Conservation (phyloP, 2,797 vertebrate genomes). For the Poecilia wingei region DNA sequence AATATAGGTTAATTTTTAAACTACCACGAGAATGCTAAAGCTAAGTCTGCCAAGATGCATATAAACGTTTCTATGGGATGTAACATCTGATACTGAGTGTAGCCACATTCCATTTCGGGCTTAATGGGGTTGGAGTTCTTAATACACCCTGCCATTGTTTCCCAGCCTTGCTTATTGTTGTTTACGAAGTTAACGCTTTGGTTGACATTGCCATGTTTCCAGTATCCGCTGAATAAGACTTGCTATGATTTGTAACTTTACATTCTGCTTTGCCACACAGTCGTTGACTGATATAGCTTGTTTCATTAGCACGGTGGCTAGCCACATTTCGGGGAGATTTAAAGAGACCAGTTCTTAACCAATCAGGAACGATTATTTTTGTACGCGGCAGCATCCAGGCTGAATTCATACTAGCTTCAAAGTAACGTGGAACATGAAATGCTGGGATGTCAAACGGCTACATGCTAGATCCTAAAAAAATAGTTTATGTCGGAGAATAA, state of each 20-base stretch:
- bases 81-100: conserved; percentile 23
- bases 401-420: neutral
- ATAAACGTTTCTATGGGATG: neutral
- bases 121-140: neutral
- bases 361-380: conserved; percentile 41
- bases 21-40: neutral
- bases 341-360: conserved; percentile 55
- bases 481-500: neutral
- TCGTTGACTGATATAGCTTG: conserved; percentile 4
- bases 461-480: neutral
- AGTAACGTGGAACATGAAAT: neutral
- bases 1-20: rapidly evolving
- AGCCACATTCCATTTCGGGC: conserved; percentile 19
- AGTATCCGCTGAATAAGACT: neutral
- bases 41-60: neutral
- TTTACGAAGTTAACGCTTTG: neutral
- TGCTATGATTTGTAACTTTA: conserved; percentile 26
- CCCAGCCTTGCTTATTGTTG: neutral
- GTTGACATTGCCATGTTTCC: neutral
- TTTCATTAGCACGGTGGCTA: conserved; percentile 30
- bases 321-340: conserved; percentile 7
- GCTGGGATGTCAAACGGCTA: neutral
- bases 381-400: too few relatives aligned
- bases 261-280: neutral
- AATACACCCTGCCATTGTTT: neutral